Conservation (phyloP, 2,797 vertebrate genomes). For the Bufotes viridis region DNA sequence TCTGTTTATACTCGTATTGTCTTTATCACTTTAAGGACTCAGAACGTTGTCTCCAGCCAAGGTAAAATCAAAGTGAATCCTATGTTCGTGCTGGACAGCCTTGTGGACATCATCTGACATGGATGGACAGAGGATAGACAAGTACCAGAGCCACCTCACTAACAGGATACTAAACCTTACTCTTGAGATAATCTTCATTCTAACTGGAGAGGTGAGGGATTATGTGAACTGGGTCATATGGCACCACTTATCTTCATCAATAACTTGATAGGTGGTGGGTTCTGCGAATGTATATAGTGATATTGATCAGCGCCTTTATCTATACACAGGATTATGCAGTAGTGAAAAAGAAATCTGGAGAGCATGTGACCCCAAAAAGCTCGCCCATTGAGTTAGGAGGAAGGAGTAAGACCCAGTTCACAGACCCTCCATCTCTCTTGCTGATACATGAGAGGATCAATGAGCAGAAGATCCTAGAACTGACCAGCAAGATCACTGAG, state of each 20-base stretch:
- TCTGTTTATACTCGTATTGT: neutral
- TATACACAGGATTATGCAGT: too few species aligned
- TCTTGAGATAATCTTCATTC: constrained; percentile 6
- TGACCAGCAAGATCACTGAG: too few species aligned
- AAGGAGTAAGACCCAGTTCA: neutral
- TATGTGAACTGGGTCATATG: neutral
- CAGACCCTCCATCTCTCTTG: too few species aligned
- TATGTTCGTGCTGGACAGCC: neutral
- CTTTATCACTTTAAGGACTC: neutral
- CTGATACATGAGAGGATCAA: too few species aligned
- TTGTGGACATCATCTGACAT: neutral
- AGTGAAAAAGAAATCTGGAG: neutral
- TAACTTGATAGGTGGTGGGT: neutral
- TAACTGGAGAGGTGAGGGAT: neutral
- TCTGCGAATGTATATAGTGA: neutral
- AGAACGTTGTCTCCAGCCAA: neutral
- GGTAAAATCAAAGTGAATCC: neutral
- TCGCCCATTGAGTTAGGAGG: neutral
- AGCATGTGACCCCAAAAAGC: neutral
- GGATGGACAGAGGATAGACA: neutral
- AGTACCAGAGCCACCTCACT: neutral
- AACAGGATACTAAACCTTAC: neutral
- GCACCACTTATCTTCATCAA: neutral
- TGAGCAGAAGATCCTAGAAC: too few species aligned
- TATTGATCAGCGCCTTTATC: neutral